Evolutionary conservation across 2,888 invertebrate species (phyloP), one percentile per base, ranked within the genome.

Genomic region (Marronus borbonicus): DNA sequence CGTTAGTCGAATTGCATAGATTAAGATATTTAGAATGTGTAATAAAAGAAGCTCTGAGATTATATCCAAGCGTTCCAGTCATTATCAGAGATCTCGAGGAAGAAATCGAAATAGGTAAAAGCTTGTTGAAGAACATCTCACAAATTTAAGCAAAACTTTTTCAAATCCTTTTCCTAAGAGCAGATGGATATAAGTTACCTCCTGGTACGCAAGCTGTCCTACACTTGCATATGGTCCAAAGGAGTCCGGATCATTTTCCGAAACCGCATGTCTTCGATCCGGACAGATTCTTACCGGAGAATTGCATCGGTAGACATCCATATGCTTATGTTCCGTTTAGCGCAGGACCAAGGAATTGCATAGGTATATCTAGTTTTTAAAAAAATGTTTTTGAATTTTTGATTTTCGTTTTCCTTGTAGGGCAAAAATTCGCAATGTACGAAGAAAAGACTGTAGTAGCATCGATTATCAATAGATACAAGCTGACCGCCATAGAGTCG

Each of bases 1-100:
- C 86, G 3, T 81, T 85, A 14, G 79, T 85, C 76, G 88, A 88
- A 80, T 70, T 88, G 3, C 80, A 82, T 14, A 83, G 87, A 79
- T 65, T 91, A 91, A 90, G 90, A 83, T 91, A 91, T 82, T 86
- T 91, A 80, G 91, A 91, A 74, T 81, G 89, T 64, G 90, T 91
- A 0, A 89, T 92, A 60, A 92, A 90, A 81, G 92, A 92, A 84
- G 85, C 90, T 0, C 85, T 92, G 58, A 85, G 92, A 12, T 80
- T 92, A 17, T 91, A 88, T 81, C 91, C 92, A 0, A 88, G 91
- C 0, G 91, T 91, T 2, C 91, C 91, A 1, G 77, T 90, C 0
- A 89, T 90, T 76, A 89, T 87, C 80, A 86, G 91, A 80, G 80
- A 84, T 58, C 83, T 90, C 0, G 85, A 84, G 0, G 87, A 88